Evolutionary conservation across 2,888 invertebrate species (phyloP).

Genomic region (Acleris holmiana): DNA sequence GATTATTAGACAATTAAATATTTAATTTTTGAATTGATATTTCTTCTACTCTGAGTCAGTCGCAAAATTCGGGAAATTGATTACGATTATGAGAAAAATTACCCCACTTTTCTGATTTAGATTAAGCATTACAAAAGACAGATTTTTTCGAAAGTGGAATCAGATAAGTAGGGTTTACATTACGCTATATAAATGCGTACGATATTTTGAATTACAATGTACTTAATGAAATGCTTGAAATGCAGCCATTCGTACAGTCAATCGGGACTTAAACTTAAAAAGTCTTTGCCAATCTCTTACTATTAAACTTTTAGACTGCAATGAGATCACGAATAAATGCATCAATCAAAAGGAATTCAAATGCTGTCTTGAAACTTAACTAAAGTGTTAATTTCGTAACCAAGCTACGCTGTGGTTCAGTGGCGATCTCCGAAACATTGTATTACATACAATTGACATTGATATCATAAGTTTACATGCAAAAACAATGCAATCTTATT

Average conservation of each 20-base stretch:
- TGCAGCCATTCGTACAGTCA: slow-evolving; percentile 30
- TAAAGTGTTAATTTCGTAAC: slow-evolving; percentile 52
- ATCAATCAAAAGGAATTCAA: slow-evolving; percentile 58
- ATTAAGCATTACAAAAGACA: slow-evolving; percentile 13
- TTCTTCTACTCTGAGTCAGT: slow-evolving; percentile 32
- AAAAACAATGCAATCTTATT: slow-evolving; percentile 82
- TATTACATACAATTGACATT: slow-evolving; percentile 81
- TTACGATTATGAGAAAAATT: slow-evolving; percentile 27
- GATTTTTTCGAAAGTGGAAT: slow-evolving; percentile 14
- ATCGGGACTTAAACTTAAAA: slow-evolving; percentile 35
- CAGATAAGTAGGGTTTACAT: slow-evolving; percentile 25
- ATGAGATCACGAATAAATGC: slow-evolving; percentile 82
- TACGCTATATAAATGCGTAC: slow-evolving; percentile 24
- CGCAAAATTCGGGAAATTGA: slow-evolving; percentile 18
- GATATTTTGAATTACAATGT: slow-evolving; percentile 23
- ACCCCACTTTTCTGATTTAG: slow-evolving; percentile 33
- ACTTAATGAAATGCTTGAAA: slow-evolving; percentile 3
- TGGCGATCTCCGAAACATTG: slow-evolving; percentile 66
- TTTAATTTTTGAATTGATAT: slow-evolving; percentile 21
- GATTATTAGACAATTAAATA: slow-evolving; percentile 2
- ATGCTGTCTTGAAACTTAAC: slow-evolving; percentile 49
- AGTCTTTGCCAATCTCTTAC: slow-evolving; percentile 40
- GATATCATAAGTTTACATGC: slow-evolving; percentile 58
- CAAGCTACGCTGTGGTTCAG: slow-evolving; percentile 64
- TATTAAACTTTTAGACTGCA: slow-evolving; percentile 54